Conservation (phyloP, 2,113 vertebrate genomes). For the Equus przewalskii region DNA sequence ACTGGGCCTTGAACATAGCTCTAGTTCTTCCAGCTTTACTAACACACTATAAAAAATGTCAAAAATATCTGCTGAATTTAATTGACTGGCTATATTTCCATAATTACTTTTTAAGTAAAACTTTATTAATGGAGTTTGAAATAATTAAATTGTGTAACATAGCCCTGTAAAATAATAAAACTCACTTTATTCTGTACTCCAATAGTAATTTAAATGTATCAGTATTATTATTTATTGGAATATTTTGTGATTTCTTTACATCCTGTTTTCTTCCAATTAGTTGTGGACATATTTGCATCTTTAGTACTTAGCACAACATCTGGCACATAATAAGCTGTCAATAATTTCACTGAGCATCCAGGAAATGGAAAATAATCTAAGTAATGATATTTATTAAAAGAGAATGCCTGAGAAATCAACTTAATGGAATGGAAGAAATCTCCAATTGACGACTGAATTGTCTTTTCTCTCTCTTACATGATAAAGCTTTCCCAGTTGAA, state of each 20-base stretch:
- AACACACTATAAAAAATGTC: not conserved
- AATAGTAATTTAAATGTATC: constrained; percentile 3
- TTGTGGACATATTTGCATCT: not conserved
- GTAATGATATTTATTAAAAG: not conserved
- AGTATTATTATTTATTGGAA: not conserved
- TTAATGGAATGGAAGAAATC: not conserved
- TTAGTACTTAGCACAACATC: not conserved
- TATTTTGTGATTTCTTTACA: not conserved
- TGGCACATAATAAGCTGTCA: not conserved
- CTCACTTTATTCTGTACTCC: not conserved
- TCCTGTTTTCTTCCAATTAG: not conserved
- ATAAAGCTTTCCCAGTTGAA: not conserved
- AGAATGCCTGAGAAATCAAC: constrained; percentile 27
- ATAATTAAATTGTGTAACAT: not conserved
- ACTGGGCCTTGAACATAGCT: not conserved
- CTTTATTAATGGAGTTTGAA: not conserved
- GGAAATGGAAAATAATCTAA: constrained; percentile 13
- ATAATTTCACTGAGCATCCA: not conserved
- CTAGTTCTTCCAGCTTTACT: not conserved
- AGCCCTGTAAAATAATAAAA: not conserved
- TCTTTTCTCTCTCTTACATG: not conserved
- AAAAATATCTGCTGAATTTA: constrained; percentile 16
- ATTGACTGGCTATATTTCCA: not conserved
- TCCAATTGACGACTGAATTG: not conserved
- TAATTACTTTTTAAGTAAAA: not conserved